Evolutionary conservation across 2,888 invertebrate species (phyloP), one percentile per base, ranked within the genome.

Genomic region (Tetheella fluctuosa): DNA sequence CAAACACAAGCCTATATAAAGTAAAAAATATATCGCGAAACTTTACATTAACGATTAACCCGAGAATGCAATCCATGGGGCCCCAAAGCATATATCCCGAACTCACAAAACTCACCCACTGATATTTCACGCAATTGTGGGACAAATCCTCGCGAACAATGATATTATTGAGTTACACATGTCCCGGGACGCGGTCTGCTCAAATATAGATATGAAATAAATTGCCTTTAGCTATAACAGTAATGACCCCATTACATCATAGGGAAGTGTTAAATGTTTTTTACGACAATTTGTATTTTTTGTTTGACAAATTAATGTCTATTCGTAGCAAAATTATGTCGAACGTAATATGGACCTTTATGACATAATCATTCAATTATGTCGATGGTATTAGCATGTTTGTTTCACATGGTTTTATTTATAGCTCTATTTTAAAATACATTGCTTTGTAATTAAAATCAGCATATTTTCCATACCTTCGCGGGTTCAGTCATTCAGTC

Each of bases 181-280:
- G 88, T 88, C 85, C 76, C 76, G 68, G 76, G 70, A 74, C 75
- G 28, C 63, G 73, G 78, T 75, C 79, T 89, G 89, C 78, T 73
- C 88, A 90, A 89, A 90, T 81, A 91, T 69, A 90, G 90, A 91
- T 90, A 91, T 83, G 83, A 81, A 86, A 86, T 86, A 85, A 83
- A 89, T 85, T 83, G 83, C 80, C 78, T 74, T 74, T 68, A 64
- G 76, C 82, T 80, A 85, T 89, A 88, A 85, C 79, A 79, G 67
- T 83, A 85, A 89, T 89, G 89, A 83, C 82, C 81, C 83, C 77
- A 85, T 84, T 85, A 83, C 60, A 66, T 59, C 73, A 68, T 68
- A 65, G 69, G 78, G 82, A 83, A 79, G 82, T 82, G 81, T 75
- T 80, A 77, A 78, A 70, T 69, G 62, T 73, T 77, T 73, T 79